phyloP scores from a whole-genome alignment of 2,888 invertebrate species.

The Sarcophaga variegata region DNA sequence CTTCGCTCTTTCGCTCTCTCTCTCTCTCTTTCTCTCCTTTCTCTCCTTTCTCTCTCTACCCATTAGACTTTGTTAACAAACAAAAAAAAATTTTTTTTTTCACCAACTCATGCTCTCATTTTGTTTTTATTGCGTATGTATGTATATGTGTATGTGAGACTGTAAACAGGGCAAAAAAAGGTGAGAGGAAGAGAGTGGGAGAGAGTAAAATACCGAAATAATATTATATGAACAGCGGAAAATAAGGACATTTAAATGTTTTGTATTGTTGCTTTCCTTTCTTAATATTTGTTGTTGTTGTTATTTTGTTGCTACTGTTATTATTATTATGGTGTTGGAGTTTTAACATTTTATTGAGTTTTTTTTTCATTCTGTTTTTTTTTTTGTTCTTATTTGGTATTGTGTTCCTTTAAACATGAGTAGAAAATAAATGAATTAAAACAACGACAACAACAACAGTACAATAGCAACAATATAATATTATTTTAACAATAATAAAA shows the following conservation, averaged over 20 bases:
- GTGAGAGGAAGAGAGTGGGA: too few species aligned
- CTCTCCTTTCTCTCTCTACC: background rate
- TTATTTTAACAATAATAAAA: background rate
- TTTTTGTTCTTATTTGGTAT: constrained; percentile 15
- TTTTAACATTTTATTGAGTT: constrained; percentile 21
- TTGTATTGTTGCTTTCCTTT: constrained; percentile 16
- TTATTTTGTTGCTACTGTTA: constrained; percentile 7
- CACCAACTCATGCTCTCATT: too few species aligned
- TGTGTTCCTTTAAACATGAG: background rate
- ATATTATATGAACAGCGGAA: constrained; percentile 36
- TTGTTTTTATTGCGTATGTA: too few species aligned
- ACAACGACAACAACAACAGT: background rate
- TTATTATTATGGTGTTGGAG: constrained; percentile 11
- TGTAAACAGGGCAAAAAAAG: background rate
- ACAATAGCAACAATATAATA: background rate
- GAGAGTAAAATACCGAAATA: background rate
- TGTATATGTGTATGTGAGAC: background rate
- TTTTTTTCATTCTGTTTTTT: background rate
- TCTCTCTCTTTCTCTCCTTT: background rate
- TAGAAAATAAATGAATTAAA: background rate
- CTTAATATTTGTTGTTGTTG: background rate
- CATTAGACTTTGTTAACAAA: constrained; percentile 5
- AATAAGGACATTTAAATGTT: constrained; percentile 57
- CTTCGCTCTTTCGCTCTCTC: background rate
- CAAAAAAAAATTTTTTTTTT: background rate